phyloP scores from a whole-genome alignment of 2,888 invertebrate genomes.

The Cheilosia scutellata region DNA sequence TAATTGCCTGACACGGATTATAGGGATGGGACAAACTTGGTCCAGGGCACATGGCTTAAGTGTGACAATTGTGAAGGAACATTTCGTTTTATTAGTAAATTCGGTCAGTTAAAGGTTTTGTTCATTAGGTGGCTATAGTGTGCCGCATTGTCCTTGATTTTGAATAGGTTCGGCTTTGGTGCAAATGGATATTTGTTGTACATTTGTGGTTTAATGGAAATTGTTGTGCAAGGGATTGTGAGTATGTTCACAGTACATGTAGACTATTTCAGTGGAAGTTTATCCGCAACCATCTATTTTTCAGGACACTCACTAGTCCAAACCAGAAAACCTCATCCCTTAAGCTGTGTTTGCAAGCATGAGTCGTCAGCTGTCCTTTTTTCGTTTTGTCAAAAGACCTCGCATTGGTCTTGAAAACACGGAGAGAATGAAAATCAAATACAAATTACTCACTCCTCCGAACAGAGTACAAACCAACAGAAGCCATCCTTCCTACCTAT shows the following conservation, averaged over 20 bases:
- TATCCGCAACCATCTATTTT: no score
- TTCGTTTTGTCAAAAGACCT: no score
- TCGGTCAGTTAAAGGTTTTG: slow-evolving; percentile 55
- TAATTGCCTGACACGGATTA: slow-evolving; percentile 54
- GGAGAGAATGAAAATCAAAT: not conserved
- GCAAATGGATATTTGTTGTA: no score
- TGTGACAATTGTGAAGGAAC: slow-evolving; percentile 54
- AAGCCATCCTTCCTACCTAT: not conserved
- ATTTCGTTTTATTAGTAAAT: slow-evolving; percentile 57
- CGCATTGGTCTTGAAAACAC: no score
- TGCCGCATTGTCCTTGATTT: slow-evolving; percentile 5
- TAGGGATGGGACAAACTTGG: slow-evolving; percentile 34
- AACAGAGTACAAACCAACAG: not conserved
- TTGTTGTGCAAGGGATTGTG: no score
- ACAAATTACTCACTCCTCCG: slow-evolving; percentile 4
- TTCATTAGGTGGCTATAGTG: slow-evolving; percentile 64
- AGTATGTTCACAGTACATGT: no score
- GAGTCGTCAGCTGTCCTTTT: no score
- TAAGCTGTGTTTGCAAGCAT: no score
- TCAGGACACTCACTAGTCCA: no score
- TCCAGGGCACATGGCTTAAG: slow-evolving; percentile 1
- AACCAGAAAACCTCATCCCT: no score
- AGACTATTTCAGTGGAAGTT: no score
- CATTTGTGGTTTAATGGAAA: no score
- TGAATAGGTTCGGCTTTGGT: not conserved